Percentiles rank a stretch among this genome's conserved stretches.
Conservation (phyloP, 2,113 vertebrate genomes). For the Oxygymnocypris stewartii region DNA sequence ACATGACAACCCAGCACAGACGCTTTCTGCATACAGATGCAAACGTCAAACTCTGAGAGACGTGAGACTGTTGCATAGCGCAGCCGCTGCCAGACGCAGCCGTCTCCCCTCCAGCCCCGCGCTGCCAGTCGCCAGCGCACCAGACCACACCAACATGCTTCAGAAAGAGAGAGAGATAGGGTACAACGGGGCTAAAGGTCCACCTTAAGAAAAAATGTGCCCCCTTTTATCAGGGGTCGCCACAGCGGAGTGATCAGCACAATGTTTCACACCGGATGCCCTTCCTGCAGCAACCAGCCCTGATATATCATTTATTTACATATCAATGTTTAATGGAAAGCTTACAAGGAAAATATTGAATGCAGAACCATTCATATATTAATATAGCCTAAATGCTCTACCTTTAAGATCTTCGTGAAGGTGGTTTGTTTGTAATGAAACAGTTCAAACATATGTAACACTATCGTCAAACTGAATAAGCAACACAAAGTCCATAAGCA, state of each 20-base stretch:
- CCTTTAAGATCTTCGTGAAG: not conserved
- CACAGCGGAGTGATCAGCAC: too few species aligned
- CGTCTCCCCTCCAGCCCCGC: not conserved
- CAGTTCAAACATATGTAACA: not conserved
- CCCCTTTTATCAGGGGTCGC: too few species aligned
- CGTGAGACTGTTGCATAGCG: slow-evolving; percentile 6
- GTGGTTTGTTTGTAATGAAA: not conserved
- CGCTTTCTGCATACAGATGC: slow-evolving; percentile 34
- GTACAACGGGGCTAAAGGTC: too few species aligned
- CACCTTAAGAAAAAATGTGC: too few species aligned
- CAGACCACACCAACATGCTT: slow-evolving; percentile 32
- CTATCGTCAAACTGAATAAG: not conserved
- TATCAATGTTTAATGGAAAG: not conserved
- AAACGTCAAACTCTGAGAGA: not conserved
- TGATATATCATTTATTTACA: too few species aligned
- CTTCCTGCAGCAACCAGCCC: too few species aligned
- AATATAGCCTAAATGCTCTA: not conserved
- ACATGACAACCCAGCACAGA: slow-evolving; percentile 14
- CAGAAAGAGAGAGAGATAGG: too few species aligned
- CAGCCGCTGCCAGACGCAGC: slow-evolving; percentile 30
- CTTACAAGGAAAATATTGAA: not conserved
- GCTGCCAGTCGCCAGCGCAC: slow-evolving; percentile 11
- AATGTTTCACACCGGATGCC: too few species aligned
- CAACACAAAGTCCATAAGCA: not conserved
- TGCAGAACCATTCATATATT: not conserved